Conservation (phyloP, 1,140 invertebrate species). For the Pseudomyrmex flavicornis region DNA sequence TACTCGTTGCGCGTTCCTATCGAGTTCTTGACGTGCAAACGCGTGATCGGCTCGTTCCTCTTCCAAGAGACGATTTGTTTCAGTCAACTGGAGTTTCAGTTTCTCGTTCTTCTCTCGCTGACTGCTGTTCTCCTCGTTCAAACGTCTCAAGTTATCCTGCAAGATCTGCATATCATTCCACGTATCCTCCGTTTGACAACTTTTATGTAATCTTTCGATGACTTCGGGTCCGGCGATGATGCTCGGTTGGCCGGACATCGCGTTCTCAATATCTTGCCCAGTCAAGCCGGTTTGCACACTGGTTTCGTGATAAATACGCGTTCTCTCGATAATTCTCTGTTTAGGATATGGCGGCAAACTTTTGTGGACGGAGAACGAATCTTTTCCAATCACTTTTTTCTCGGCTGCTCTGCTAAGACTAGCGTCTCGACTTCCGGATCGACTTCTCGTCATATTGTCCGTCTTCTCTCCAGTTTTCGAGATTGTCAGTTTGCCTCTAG, state of each 20-base stretch:
- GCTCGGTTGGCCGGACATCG: slow-evolving; percentile 87
- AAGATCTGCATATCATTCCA: slow-evolving; percentile 87
- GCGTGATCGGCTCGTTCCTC: slow-evolving; percentile 89
- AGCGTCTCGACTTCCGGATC: slow-evolving; percentile 68
- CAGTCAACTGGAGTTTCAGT: slow-evolving; percentile 78
- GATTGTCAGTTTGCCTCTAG: slow-evolving; percentile 75
- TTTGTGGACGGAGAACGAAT: slow-evolving; percentile 81
- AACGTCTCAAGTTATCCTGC: slow-evolving; percentile 85
- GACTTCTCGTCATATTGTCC: slow-evolving; percentile 66
- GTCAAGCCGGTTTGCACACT: slow-evolving; percentile 90
- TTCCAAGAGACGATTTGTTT: slow-evolving; percentile 83
- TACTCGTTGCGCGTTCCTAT: slow-evolving; percentile 89
- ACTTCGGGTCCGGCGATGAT: slow-evolving; percentile 82
- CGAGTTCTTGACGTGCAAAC: slow-evolving; percentile 89
- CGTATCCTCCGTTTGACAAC: slow-evolving; percentile 89
- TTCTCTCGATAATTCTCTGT: slow-evolving; percentile 84
- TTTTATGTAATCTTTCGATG: slow-evolving; percentile 83
- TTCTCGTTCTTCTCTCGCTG: slow-evolving; percentile 80
- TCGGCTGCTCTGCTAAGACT: slow-evolving; percentile 75
- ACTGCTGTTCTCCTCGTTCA: slow-evolving; percentile 67
- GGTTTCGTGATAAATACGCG: slow-evolving; percentile 92
- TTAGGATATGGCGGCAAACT: slow-evolving; percentile 86
- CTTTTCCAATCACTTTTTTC: slow-evolving; percentile 79
- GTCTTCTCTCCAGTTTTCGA: slow-evolving; percentile 84
- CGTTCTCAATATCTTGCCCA: slow-evolving; percentile 89